Conservation (phyloP, 1,140 invertebrate genomes). For the Psilanteris sp. region DNA sequence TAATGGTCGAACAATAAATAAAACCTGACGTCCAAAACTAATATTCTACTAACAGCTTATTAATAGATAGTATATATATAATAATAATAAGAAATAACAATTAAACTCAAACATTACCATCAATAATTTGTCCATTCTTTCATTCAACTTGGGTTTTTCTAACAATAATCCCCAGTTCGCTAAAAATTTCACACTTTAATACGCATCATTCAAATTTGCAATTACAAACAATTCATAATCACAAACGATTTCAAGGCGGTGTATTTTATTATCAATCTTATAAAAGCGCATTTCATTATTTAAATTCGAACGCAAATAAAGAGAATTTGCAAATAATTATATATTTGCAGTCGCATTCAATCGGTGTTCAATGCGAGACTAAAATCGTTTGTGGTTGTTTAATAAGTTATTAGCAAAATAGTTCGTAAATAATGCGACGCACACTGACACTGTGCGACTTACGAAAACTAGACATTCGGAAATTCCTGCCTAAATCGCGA, state of each 20-base stretch:
- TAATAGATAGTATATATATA: neutral
- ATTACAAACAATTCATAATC: neutral
- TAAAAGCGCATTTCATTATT: no score
- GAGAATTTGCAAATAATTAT: no score
- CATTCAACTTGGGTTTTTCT: constrained; percentile 47
- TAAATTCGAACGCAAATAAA: no score
- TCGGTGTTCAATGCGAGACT: no score
- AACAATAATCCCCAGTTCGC: constrained; percentile 50
- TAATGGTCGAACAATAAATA: constrained; percentile 5
- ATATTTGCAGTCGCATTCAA: no score
- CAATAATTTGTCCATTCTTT: constrained; percentile 57
- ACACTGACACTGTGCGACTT: constrained; percentile 59
- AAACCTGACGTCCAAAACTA: constrained; percentile 1
- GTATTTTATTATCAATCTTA: no score
- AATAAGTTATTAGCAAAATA: no score
- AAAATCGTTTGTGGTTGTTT: no score
- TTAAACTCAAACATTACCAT: constrained; percentile 38
- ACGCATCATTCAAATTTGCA: neutral
- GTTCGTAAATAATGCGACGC: constrained; percentile 44
- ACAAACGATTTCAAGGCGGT: no score
- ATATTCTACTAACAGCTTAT: constrained; percentile 8
- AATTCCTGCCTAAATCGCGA: constrained; percentile 75
- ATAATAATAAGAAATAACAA: constrained; percentile 14
- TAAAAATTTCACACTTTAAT: constrained; percentile 45
- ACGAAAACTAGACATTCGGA: constrained; percentile 76